These are phyloP conservation scores for Dysidea cf. avara DNA, from an alignment of 37 sponge, comb jelly and placozoan species.

Conservation along the genomic window DNA sequence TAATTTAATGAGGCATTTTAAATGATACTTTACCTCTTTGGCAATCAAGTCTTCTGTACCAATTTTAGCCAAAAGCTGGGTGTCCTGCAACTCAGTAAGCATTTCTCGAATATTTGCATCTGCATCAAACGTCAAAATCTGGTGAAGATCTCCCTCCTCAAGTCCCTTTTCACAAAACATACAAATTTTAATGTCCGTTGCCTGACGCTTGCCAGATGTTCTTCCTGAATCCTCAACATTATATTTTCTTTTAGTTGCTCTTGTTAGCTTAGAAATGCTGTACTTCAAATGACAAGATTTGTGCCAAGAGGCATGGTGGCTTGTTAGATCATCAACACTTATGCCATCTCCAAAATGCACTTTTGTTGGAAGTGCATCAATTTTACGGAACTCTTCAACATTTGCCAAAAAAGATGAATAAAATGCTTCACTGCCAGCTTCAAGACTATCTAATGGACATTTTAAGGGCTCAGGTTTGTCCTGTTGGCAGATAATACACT, in stretches of 20 bases:
- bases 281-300: constrained; percentile 31
- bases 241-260: constrained; percentile 23
- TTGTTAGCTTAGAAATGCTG: constrained; percentile 11
- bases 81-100: constrained; percentile 3
- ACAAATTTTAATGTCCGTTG: no score
- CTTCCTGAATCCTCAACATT: no score
- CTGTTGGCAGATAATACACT: no score
- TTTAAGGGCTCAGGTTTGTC: no score
- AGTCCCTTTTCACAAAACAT: constrained; percentile 7
- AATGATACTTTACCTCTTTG: constrained; percentile 4
- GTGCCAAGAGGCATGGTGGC: constrained; percentile 24
- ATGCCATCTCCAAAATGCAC: neutral
- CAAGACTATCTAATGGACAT: no score
- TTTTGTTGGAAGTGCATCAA: constrained; percentile 8
- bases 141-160: constrained; percentile 12
- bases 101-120: constrained; percentile 12
- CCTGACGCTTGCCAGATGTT: no score
- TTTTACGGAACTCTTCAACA: no score
- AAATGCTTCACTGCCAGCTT: no score
- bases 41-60: neutral
- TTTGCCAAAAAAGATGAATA: no score
- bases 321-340: neutral
- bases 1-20: constrained; percentile 15
- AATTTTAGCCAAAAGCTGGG: constrained; percentile 13
- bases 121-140: constrained; percentile 15